These are phyloP conservation scores for Todus mexicanus DNA, from an alignment of 2,797 vertebrate genomes.

Conservation along the genomic window DNA sequence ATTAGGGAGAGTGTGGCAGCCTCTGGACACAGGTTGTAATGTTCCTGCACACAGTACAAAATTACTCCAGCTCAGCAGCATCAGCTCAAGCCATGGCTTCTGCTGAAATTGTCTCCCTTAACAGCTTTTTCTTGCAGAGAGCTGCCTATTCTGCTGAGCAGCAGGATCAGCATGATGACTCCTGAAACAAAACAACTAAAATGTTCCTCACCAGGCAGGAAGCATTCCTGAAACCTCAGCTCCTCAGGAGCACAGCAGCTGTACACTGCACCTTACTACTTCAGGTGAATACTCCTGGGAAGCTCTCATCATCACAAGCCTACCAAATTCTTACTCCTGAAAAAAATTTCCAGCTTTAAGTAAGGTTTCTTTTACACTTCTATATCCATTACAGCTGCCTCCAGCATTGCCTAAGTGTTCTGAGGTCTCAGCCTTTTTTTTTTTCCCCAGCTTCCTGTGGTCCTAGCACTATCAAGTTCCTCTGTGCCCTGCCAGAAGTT, in stretches of 20 bases:
- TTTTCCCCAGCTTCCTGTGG: neutral
- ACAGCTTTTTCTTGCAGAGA: neutral
- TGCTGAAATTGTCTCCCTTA: neutral
- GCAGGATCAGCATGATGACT: neutral
- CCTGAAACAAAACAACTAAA: neutral
- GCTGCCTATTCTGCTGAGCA: neutral
- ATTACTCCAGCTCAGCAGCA: slow-evolving; percentile 5
- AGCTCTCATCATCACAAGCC: neutral
- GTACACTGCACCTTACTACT: neutral
- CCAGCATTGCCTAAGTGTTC: neutral
- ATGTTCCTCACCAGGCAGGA: neutral
- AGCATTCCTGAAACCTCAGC: neutral
- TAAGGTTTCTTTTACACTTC: neutral
- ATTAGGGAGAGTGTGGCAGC: slow-evolving; percentile 54
- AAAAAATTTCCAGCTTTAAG: neutral
- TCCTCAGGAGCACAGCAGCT: neutral
- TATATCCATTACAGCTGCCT: neutral
- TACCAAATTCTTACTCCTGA: neutral
- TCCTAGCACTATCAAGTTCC: neutral
- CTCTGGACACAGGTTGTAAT: slow-evolving; percentile 48
- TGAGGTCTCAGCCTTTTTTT: neutral
- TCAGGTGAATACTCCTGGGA: neutral
- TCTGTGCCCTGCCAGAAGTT: neutral
- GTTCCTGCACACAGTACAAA: slow-evolving; percentile 28
- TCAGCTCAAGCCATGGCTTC: neutral